Base-by-base conservation (phyloP, 2,797 vertebrate species). In the Semotilus atromaculatus region DNA sequence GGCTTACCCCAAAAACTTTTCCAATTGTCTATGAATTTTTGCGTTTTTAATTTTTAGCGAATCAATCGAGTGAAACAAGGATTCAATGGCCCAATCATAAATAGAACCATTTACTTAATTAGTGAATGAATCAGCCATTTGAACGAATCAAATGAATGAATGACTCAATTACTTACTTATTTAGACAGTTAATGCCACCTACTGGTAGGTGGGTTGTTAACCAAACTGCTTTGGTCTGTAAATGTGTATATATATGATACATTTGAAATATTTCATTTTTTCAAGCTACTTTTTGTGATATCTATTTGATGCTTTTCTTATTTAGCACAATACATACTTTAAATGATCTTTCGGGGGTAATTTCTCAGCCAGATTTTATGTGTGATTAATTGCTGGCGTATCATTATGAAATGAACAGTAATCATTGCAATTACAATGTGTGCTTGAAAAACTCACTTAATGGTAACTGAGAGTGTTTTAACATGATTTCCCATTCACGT, bases 351-450 rank as follows among this genome's bases (percentile, higher is more conserved):
- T 48, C 6, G 5, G 2, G 4, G 60, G 60, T 62, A 16, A 29
- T 62, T 62, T 62, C 11, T 29, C n/a, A 3, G 58, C 5, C 58
- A 62, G n/a, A 14, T 62, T 6, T 29, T 5, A 62, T 62, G 11
- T 60, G n/a, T 11, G n/a, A 60, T 60, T 14, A 26, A 60, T 60
- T n/a, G 67, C 36, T 26, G 67, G 67, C 10, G 2, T 73, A 71
- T 70, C 2, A 16, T 72, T 36, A 48, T 48, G 53, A 70, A 84
- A 80, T 73, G 14, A 85, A 62, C 40, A 53, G 67, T 62, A 80
- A 72, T 85, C 70, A 73, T 29, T 80, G 68, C 72, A 73, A 80
- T 64, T 36, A 23, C 26, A 38, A 23, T 70, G 68, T 58, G 51
- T 38, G n/a, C 62, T 31, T 51, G 43, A 31, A 73, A 55, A 74